A percentile compares a stretch with the other conserved stretches of the same genome.
Evolutionary conservation across 2,113 vertebrate species (phyloP).

Genomic region (Morphnarchus princeps): DNA sequence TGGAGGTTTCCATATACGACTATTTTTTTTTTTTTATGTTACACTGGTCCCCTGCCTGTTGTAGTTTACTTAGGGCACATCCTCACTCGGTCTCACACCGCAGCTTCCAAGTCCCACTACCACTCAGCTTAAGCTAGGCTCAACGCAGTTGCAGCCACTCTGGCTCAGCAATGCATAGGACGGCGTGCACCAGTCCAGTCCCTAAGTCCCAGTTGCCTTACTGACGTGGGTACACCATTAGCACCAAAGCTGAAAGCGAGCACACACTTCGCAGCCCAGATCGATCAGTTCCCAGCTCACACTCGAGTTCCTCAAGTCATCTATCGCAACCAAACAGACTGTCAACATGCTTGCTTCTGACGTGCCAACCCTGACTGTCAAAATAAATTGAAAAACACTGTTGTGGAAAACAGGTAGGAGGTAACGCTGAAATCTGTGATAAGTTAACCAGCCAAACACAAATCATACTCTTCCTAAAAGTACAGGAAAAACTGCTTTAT

Average conservation of each 20-base stretch:
- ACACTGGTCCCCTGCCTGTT: background rate
- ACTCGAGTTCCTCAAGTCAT: background rate
- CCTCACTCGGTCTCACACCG: background rate
- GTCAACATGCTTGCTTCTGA: background rate
- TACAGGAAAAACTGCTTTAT: background rate
- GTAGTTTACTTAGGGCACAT: background rate
- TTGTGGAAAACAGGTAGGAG: background rate
- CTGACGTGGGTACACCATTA: background rate
- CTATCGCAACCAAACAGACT: background rate
- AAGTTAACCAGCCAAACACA: background rate
- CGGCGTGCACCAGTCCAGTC: background rate
- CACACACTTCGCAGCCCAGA: background rate
- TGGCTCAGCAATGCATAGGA: background rate
- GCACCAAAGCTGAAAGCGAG: background rate
- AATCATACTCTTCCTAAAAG: background rate
- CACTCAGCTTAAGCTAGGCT: background rate
- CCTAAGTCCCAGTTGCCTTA: background rate
- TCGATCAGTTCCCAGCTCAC: background rate
- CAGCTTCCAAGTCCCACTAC: background rate
- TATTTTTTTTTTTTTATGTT: background rate
- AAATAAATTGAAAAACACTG: background rate
- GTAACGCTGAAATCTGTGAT: background rate
- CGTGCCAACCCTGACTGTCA: background rate
- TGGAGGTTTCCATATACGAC: background rate
- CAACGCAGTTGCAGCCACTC: background rate